Evolutionary conservation across 2,797 vertebrate genomes (phyloP).

Genomic region (Oreonectes daqikongensis): DNA sequence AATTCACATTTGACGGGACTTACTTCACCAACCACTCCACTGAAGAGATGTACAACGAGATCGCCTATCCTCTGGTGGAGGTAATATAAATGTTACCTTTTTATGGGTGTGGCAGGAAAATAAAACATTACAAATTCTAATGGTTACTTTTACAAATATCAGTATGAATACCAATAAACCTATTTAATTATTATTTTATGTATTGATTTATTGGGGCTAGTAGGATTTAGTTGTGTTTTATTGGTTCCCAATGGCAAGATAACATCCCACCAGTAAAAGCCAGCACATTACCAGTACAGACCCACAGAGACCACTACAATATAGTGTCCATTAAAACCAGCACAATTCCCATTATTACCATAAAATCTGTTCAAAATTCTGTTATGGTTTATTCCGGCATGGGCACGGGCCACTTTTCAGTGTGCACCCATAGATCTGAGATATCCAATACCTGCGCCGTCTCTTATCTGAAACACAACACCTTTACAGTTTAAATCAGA

Average conservation of each 20-base stretch:
- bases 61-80: constrained; percentile 85
- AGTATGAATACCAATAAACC: too few species aligned
- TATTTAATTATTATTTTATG: too few species aligned
- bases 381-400: background rate
- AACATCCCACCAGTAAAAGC: background rate
- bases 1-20: constrained; percentile 89
- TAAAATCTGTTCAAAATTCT: background rate
- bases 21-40: constrained; percentile 82
- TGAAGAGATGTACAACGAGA: constrained; percentile 89
- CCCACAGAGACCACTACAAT: background rate
- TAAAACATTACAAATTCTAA: background rate
- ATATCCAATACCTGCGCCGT: constrained; percentile 62
- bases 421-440: constrained; percentile 21
- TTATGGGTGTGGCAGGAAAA: background rate
- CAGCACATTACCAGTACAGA: too few species aligned
- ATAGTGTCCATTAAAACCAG: background rate
- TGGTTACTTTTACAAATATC: too few species aligned
- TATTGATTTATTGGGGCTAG: too few species aligned
- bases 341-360: background rate
- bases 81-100: constrained; percentile 70
- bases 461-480: constrained; percentile 53
- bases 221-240: background rate
- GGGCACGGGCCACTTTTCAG: background rate
- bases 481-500: constrained; percentile 22
- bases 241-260: background rate